Percentiles rank a stretch among this genome's conserved stretches.
phyloP scores from a whole-genome alignment of 2,113 vertebrate genomes.

The Haemorhous mexicanus region DNA sequence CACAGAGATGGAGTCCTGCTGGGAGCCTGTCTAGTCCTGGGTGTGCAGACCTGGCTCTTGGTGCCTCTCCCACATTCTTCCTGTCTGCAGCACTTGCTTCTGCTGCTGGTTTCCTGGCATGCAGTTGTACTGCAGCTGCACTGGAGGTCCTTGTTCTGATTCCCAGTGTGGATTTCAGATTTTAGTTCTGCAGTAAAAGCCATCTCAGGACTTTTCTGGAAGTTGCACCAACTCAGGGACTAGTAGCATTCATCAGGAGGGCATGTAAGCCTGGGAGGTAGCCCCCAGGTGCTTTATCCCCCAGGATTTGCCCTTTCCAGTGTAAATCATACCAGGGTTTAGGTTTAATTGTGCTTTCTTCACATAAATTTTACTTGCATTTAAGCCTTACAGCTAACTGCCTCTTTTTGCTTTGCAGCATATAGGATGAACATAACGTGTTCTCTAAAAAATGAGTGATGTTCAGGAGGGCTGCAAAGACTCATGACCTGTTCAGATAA shows the following conservation, averaged over 20 bases:
- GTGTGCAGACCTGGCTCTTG: background rate
- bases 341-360: background rate
- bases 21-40: background rate
- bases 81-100: background rate
- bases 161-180: background rate
- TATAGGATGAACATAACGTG: rapidly evolving
- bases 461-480: background rate
- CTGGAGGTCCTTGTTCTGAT: background rate
- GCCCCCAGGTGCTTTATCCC: background rate
- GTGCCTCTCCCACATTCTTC: background rate
- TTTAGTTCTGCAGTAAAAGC: background rate
- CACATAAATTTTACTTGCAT: background rate
- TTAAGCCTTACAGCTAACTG: background rate
- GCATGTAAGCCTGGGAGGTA: background rate
- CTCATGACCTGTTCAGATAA: background rate
- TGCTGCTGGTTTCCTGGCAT: background rate
- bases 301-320: background rate
- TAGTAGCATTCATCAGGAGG: background rate
- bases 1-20: background rate
- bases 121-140: background rate
- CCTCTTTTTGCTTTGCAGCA: background rate
- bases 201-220: background rate
- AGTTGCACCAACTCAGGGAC: background rate
- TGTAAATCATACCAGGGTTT: background rate
- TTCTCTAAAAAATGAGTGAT: background rate